Conservation (phyloP, 2,113 vertebrate species). For the Daboia siamensis region DNA sequence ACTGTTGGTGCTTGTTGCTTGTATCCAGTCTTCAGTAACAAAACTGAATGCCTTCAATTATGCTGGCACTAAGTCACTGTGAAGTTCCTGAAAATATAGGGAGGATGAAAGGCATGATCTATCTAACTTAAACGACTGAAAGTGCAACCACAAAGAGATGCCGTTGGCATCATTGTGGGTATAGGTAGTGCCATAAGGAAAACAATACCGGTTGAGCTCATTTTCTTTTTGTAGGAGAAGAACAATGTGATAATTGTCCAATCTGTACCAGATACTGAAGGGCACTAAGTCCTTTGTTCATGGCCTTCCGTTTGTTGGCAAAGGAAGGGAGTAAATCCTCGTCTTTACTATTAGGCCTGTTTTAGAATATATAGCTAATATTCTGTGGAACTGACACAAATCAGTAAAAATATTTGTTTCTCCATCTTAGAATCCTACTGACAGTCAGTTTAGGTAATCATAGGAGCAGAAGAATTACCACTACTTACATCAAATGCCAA, state of each 20-base stretch:
- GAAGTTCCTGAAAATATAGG: background rate
- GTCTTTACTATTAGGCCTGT: background rate
- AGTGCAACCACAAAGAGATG: constrained; percentile 13
- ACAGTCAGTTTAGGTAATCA: background rate
- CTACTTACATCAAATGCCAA: background rate
- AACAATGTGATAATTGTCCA: constrained; percentile 38
- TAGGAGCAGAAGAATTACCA: too few species aligned
- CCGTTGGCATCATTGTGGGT: background rate
- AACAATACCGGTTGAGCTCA: background rate
- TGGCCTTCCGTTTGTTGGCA: background rate
- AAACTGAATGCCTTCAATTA: background rate
- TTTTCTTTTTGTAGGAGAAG: constrained; percentile 17
- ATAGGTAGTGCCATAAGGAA: background rate
- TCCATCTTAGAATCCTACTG: background rate
- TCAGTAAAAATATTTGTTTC: background rate
- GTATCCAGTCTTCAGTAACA: background rate
- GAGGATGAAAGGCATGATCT: background rate
- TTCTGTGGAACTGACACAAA: background rate
- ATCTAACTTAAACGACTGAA: background rate
- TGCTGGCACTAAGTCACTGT: background rate
- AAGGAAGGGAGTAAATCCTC: background rate
- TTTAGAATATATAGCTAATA: background rate
- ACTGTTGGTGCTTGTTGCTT: background rate
- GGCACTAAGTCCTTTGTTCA: constrained; percentile 36
- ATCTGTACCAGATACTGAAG: constrained; percentile 34